These are phyloP conservation scores for Psammodynastes pulverulentus DNA, from an alignment of 2,113 vertebrate genomes.

Conservation along the genomic window DNA sequence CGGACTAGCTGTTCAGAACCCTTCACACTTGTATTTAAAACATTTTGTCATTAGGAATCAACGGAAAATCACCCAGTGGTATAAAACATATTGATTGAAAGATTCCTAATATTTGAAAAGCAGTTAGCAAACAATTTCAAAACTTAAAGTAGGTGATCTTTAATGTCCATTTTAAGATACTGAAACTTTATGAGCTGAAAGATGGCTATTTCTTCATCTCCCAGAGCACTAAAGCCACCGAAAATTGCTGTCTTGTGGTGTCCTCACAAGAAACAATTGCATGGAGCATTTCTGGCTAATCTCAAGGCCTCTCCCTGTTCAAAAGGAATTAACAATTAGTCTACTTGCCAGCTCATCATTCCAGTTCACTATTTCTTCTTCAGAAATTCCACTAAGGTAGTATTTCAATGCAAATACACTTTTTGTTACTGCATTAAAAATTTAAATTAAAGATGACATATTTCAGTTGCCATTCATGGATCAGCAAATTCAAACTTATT, in stretches of 20 bases:
- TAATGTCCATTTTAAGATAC: neutral
- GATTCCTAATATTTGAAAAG: neutral
- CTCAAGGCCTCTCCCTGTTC: neutral
- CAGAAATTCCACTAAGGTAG: neutral
- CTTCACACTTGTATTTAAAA: neutral
- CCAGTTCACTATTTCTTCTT: neutral
- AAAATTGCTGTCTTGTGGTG: neutral
- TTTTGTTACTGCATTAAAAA: conserved; percentile 34
- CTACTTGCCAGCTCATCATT: neutral
- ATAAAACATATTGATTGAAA: neutral
- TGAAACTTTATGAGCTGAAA: neutral
- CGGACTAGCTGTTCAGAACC: no score
- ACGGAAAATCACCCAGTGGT: no score
- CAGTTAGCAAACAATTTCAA: neutral
- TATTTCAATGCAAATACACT: rapidly evolving
- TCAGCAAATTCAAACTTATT: conserved; percentile 48
- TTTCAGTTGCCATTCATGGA: conserved; percentile 37
- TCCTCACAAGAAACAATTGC: neutral
- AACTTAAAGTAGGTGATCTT: neutral
- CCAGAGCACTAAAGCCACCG: neutral
- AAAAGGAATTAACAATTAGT: neutral
- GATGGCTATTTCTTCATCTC: neutral
- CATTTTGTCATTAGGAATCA: neutral
- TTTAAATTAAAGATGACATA: conserved; percentile 18
- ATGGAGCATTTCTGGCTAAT: neutral